Base-by-base conservation (phyloP, 2,797 vertebrate genomes). In the Diglossa cyanea region DNA sequence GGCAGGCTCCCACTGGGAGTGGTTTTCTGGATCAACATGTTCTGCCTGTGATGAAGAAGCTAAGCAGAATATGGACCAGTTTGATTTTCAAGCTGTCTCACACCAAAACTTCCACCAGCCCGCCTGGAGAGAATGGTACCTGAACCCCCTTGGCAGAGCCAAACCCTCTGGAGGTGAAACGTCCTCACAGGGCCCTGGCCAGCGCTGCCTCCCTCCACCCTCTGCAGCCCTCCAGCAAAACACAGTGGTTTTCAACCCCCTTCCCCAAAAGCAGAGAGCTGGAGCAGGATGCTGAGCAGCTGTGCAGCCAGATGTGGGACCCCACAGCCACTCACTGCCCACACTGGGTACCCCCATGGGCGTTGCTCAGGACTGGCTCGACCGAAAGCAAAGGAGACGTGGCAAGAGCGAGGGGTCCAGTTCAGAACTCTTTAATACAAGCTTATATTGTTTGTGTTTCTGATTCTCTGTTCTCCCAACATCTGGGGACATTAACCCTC, bases 381-480 rank as follows among this genome's bases (percentile, higher is more conserved):
- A 96, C 51, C 40, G 28, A 81, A 95, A 95, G 73, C 96, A 94
- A 94, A 94, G 70, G 54, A 93, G 80, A 96, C 84, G 4, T 55
- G 58, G 87, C 91, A 62, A 83, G 74, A 93, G 33, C 30, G 26
- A 85, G 71, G 2, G 47, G 40, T 97, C 95, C 95, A 96, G 96
- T 97, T 97, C 96, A 96, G 95, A 97, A 96, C 91, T 97, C 96
- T 97, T 97, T 97, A 97, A 97, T 97, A 97, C 95, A 97, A 97
- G 94, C 80, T 94, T 96, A 96, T 97, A 97, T 93, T 94, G 95
- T 89, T 95, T 96, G 96, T 97, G 93, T 90, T 94, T 97, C 94
- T 90, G 93, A 96, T 92, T 93, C 91, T 95, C 91, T 91, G 67
- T 96, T 95, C 86, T 96, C 95, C 95, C 94, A 93, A 3, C 91